Percentiles rank a stretch among this genome's conserved stretches.
Conservation (phyloP, 37 sponge, comb jelly and placozoan species). For the Axinella damicornis region DNA sequence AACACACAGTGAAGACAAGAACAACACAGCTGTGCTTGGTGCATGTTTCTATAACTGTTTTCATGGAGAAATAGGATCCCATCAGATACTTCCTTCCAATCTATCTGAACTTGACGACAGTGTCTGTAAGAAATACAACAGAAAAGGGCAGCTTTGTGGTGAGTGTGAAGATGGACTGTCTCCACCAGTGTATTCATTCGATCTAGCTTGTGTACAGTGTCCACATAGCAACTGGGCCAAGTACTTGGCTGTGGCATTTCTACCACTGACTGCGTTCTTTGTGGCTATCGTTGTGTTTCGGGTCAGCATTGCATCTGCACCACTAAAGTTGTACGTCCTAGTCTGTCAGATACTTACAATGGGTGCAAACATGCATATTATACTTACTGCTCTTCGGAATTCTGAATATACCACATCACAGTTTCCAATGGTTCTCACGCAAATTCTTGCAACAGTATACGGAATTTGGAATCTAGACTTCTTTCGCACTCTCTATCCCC, state of each 20-base stretch:
- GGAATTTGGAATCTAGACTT: conserved; percentile 24
- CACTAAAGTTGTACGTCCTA: neutral
- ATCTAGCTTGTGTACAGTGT: neutral
- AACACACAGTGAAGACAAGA: neutral
- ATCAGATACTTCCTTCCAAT: neutral
- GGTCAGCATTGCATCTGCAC: neutral
- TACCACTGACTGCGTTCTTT: neutral
- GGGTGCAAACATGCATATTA: neutral
- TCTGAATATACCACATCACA: neutral
- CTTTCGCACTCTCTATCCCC: neutral
- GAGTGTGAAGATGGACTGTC: neutral
- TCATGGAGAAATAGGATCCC: neutral
- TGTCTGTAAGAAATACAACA: neutral
- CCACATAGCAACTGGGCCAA: neutral
- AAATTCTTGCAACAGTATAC: neutral
- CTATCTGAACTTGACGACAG: neutral
- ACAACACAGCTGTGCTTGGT: neutral
- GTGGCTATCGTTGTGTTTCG: neutral
- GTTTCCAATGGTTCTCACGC: neutral
- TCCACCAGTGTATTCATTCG: neutral
- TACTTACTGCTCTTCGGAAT: neutral
- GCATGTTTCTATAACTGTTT: neutral
- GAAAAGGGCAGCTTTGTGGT: conserved; percentile 1
- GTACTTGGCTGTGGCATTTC: neutral
- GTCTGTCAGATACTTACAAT: neutral